Evolutionary conservation across 2,113 vertebrate species (phyloP).

Genomic region (Zosterops borbonicus): DNA sequence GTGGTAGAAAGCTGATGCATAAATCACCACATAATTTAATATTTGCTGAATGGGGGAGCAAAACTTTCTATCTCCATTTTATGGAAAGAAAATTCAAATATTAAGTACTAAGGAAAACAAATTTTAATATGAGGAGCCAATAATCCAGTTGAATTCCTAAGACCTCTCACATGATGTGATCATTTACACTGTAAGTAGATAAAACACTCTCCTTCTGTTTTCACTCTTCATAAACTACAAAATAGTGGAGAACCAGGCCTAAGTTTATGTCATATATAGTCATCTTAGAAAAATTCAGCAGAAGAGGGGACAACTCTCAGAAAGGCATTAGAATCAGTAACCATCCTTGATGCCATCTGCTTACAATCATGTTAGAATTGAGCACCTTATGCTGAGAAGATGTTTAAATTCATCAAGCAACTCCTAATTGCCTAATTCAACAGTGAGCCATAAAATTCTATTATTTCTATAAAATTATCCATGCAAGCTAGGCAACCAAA

Average conservation of each 20-base stretch:
- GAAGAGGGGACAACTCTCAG: background rate
- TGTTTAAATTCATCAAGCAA: background rate
- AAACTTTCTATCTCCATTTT: background rate
- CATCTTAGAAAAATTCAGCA: background rate
- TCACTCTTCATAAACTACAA: background rate
- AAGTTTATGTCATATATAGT: background rate
- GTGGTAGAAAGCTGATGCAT: background rate
- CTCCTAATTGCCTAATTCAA: background rate
- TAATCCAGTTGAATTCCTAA: background rate
- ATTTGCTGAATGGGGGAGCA: background rate
- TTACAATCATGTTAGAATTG: background rate
- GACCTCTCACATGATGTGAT: background rate
- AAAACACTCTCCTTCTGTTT: background rate
- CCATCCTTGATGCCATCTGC: background rate
- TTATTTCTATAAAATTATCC: background rate
- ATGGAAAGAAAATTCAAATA: background rate
- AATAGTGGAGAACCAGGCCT: background rate
- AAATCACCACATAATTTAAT: background rate
- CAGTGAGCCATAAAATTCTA: background rate
- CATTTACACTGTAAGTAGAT: background rate
- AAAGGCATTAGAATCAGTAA: background rate
- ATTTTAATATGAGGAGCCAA: background rate
- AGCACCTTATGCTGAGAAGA: background rate
- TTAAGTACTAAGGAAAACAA: background rate
- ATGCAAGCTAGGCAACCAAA: background rate